A percentile compares a stretch with the other conserved stretches of the same genome.
These are phyloP conservation scores for Poeciliopsis paucimaculata DNA, from an alignment of 2,797 vertebrate genomes.

Conservation along the genomic window DNA sequence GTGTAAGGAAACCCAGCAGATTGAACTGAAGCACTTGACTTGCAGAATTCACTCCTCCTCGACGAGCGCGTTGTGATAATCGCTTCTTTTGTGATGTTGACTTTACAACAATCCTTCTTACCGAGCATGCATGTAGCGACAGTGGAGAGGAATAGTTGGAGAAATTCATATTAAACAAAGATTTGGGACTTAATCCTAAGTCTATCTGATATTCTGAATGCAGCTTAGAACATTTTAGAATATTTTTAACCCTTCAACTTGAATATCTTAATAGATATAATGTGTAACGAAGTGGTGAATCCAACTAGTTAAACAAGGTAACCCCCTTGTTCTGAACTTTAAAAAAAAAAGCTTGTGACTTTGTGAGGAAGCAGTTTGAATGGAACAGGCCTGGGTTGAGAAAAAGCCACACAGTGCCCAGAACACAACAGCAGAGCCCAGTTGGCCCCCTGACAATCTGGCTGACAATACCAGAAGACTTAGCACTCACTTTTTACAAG, in stretches of 20 bases:
- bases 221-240: not conserved
- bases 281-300: conserved; percentile 42
- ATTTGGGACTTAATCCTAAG: not conserved
- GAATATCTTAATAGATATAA: conserved; percentile 28
- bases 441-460: conserved; percentile 81
- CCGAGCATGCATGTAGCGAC: too few relatives aligned
- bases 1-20: too few relatives aligned
- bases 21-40: too few relatives aligned
- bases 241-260: not conserved
- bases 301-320: conserved; percentile 50
- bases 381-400: conserved; percentile 66
- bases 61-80: too few relatives aligned
- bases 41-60: too few relatives aligned
- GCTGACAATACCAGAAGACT: conserved; percentile 78
- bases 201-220: not conserved
- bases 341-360: conserved; percentile 60
- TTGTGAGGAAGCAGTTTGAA: conserved; percentile 62
- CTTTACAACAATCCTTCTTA: too few relatives aligned
- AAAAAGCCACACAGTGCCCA: conserved; percentile 69
- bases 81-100: too few relatives aligned
- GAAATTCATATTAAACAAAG: not conserved
- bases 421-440: conserved; percentile 71
- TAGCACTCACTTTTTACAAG: conserved; percentile 81
- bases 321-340: conserved; percentile 49
- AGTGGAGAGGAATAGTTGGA: too few relatives aligned